Base-by-base conservation (phyloP, 1,140 invertebrate species). In the Ceratoteleas bidentatus region DNA sequence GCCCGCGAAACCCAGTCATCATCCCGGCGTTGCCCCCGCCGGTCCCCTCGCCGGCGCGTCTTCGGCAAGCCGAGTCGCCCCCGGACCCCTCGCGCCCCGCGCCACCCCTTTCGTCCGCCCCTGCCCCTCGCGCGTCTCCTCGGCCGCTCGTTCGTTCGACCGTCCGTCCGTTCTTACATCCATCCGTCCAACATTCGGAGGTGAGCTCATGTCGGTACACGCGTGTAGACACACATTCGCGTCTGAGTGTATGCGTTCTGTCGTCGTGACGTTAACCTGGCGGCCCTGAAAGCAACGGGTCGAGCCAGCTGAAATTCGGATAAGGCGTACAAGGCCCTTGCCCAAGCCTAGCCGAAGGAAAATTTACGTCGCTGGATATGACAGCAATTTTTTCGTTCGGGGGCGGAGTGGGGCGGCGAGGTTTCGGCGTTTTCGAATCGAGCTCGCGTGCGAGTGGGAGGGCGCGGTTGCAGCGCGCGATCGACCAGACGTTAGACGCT, bases 211-310 rank as follows among this genome's bases (percentile, higher is more conserved):
- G 85, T 87, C 85, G 84, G 57, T 68, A 40, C 36, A 16, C 2
- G 84, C 87, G 76, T 81, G 84, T 87, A 84, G 24, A 24, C 78
- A 86, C 77, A 24, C 54, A 61, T 36, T 16, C 36, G 15, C 15
- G 36, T 34, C 2, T 7, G 83, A 0, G 14, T 53, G 56, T 57
- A 47, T 61, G 62, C 74, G 81, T 76, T 74, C 38, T 82, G 36
- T 75, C 38, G 82, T 84, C 86, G 88, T 88, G 87, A 90, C 89
- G 89, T 91, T 91, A 90, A 91, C 90, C 89, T 89, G 88, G 85
- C 88, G 89, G 90, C 89, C 89, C 89, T 90, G 88, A 91, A 90
- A 90, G 88, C 84, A 64, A 66, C 82, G 84, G 47, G 80, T 68
- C 84, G 85, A 82, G 85, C 81, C 84, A 68, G 56, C 82, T 86